phyloP scores from a whole-genome alignment of 2,888 invertebrate species.

The Yponomeuta sedellus region DNA sequence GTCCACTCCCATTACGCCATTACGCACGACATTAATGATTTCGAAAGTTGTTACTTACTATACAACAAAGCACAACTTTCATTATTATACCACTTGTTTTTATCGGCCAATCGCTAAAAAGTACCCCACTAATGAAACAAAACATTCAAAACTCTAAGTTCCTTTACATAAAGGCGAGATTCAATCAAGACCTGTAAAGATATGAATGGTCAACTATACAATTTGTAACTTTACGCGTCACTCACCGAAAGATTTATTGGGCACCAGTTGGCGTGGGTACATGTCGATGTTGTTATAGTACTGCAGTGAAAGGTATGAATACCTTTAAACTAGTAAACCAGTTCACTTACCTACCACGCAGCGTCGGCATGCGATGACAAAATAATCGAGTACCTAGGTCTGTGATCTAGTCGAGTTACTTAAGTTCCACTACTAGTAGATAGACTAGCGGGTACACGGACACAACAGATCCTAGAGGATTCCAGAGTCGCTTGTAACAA shows the following conservation, averaged over 20 bases:
- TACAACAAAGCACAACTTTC: background rate
- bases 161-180: background rate
- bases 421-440: no score
- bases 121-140: background rate
- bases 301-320: background rate
- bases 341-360: background rate
- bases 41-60: background rate
- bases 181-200: background rate
- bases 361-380: no score
- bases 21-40: background rate
- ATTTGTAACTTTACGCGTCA: background rate
- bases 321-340: background rate
- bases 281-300: background rate
- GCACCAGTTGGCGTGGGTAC: background rate
- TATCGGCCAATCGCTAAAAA: background rate
- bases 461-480: no score
- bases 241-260: background rate
- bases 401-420: no score
- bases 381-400: no score
- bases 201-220: background rate
- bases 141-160: background rate
- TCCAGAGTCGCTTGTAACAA: no score
- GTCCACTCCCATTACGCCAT: background rate
- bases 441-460: no score
- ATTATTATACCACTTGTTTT: background rate